A percentile compares a stretch with the other conserved stretches of the same genome.
These are phyloP conservation scores for Passer domesticus DNA, from an alignment of 2,113 vertebrate genomes.

Conservation along the genomic window DNA sequence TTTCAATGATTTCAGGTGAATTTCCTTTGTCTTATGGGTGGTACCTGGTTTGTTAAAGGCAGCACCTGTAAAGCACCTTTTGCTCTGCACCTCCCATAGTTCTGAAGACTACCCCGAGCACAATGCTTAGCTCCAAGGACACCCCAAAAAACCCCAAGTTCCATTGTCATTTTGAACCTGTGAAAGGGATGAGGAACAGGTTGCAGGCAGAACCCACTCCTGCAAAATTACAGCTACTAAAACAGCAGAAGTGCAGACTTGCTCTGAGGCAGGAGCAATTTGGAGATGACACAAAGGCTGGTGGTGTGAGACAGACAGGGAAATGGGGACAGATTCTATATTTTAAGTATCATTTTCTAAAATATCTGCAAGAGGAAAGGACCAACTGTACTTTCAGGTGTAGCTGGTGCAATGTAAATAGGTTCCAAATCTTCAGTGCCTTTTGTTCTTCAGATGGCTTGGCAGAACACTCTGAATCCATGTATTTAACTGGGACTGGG, in stretches of 20 bases:
- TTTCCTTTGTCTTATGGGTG: neutral
- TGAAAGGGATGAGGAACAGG: neutral
- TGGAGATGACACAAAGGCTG: neutral
- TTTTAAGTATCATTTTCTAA: neutral
- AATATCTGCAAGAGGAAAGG: neutral
- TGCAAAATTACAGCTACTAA: neutral
- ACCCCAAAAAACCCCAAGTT: neutral
- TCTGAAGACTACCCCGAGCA: neutral
- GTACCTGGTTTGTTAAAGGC: neutral
- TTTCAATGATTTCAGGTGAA: neutral
- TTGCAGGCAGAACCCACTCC: neutral
- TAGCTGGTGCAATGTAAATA: neutral
- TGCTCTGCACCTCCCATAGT: neutral
- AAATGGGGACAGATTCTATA: neutral
- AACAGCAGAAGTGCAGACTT: neutral
- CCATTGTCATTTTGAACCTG: neutral
- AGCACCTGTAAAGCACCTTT: neutral
- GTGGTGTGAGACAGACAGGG: neutral
- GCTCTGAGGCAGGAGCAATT: neutral
- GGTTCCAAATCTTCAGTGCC: neutral
- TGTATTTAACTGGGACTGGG: neutral
- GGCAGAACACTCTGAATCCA: neutral
- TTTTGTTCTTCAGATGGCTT: constrained; percentile 35
- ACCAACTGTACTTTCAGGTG: neutral
- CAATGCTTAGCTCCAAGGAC: neutral